phyloP scores from a whole-genome alignment of 2,797 vertebrate species.

The Tragopan temminckii region DNA sequence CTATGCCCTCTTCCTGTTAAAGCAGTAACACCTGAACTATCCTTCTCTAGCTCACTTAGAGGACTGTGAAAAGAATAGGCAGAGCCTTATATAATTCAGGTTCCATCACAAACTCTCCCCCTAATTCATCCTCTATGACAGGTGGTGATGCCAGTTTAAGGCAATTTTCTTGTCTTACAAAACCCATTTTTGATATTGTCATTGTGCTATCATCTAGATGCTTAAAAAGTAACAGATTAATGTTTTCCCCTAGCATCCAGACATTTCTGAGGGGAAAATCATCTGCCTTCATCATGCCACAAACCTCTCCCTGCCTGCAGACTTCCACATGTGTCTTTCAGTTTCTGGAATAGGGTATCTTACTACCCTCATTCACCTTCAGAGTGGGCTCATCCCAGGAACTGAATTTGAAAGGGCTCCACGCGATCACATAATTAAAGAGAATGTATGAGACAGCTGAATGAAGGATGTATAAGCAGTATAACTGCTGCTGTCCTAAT shows the following conservation, averaged over 20 bases:
- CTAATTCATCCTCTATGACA: not conserved
- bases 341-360: not conserved
- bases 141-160: slow-evolving; percentile 1
- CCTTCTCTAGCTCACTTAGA: not conserved
- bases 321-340: not conserved
- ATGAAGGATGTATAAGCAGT: slow-evolving; percentile 27
- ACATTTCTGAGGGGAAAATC: not conserved
- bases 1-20: not conserved
- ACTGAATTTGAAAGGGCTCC: slow-evolving; percentile 38
- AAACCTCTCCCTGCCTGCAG: not conserved
- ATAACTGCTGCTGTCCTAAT: slow-evolving; percentile 20
- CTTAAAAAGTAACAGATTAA: slow-evolving; percentile 19
- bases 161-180: slow-evolving; percentile 13
- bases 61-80: not conserved
- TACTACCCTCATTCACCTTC: not conserved
- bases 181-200: not conserved
- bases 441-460: not conserved
- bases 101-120: not conserved
- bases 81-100: slow-evolving; percentile 5
- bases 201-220: not conserved
- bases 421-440: slow-evolving; percentile 15
- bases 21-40: not conserved
- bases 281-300: not conserved
- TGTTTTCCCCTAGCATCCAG: not conserved
- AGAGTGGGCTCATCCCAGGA: slow-evolving; percentile 18